phyloP scores from a whole-genome alignment of 2,888 invertebrate species.

The Ramazzottius varieornatus region DNA sequence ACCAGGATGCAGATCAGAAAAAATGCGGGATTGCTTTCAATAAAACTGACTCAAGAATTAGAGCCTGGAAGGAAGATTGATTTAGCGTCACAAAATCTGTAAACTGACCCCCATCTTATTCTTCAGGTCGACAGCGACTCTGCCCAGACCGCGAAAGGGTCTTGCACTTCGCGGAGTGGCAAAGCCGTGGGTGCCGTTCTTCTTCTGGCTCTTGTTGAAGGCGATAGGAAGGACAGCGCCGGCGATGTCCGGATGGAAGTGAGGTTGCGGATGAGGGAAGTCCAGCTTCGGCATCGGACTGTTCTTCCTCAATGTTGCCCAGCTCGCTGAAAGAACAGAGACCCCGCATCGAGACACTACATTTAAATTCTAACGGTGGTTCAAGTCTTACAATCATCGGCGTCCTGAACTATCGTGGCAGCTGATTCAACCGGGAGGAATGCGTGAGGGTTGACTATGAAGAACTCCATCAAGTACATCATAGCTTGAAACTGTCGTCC shows the following conservation, averaged over 20 bases:
- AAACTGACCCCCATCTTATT: background rate
- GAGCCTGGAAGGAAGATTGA: too few species aligned
- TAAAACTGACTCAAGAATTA: too few species aligned
- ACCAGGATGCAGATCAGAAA: too few species aligned
- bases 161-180: background rate
- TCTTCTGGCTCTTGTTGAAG: background rate
- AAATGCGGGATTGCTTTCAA: too few species aligned
- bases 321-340: background rate
- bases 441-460: background rate
- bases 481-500: background rate
- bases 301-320: background rate
- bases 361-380: background rate
- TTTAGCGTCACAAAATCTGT: background rate
- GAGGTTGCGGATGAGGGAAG: background rate
- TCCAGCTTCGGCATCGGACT: background rate
- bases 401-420: background rate
- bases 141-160: background rate
- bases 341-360: background rate
- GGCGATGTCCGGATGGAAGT: background rate
- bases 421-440: background rate
- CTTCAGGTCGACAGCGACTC: background rate
- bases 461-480: slow-evolving; percentile 1
- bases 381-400: background rate
- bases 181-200: background rate
- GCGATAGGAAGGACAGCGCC: background rate